Base-by-base conservation (phyloP, 2,797 vertebrate genomes). In the Oreochromis grahami region DNA sequence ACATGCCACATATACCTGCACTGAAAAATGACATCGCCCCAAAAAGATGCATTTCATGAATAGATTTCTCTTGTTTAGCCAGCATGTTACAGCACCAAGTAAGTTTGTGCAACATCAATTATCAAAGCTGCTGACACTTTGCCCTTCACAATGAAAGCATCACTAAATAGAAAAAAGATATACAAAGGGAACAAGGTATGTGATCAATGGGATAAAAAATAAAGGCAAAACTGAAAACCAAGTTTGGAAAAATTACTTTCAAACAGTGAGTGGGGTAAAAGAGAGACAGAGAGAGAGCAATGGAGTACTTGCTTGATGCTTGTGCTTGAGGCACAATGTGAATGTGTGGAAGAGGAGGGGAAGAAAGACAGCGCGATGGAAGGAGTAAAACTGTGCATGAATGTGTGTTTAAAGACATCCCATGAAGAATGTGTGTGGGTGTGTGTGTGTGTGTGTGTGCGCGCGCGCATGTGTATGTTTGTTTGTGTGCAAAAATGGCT, bases 121-220 rank as follows among this genome's bases (percentile, higher is more conserved):
- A 65, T 45, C 82, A 87, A 80, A 72, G 78, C 45, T 55, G 51
- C 76, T 78, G 65, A 84, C 58, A 82, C 55, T 74, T 41, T 17
- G 72, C 53, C 70, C 76, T 84, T 91, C 83, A 89, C 43, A 93
- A 87, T 86, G 84, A 87, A 86, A 88, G n/a, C 34, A 13, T 70
- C 2, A 36, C 41, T 77, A 79, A 80, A 85, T 45, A 72, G 55
- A 68, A 77, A 80, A 32, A 32, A 76, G 9, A 26, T 8, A 52
- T 38, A 29, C 3, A 3, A 26, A 76, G 15, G 52, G 38, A 81
- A 68, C 24, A 79, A 51, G 77, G 76, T 43, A 60, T 84, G 60
- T 65, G 45, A 89, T 84, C 19, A 78, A 60, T 43, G 5, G 17
- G 50, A 53, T 53, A 68, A 82, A 78, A 86, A 78, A 43, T 21